Evolutionary conservation across 37 sponge, comb jelly and placozoan genomes (phyloP).

Genomic region (Beroe ovata): DNA sequence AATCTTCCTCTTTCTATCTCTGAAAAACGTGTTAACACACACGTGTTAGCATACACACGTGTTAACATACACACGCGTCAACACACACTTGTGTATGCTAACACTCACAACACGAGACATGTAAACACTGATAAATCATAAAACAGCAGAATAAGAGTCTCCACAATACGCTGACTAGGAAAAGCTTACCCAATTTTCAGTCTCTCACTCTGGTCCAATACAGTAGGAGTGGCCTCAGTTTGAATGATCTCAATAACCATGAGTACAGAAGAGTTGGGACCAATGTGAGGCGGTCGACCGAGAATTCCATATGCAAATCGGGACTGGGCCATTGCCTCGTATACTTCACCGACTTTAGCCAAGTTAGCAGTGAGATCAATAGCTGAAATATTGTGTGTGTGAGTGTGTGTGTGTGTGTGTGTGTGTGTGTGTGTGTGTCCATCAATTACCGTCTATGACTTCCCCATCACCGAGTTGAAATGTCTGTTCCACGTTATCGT

Average conservation of each 20-base stretch:
- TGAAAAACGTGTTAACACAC: background rate
- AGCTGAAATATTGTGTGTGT: background rate
- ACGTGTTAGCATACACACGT: background rate
- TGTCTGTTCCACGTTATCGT: constrained; percentile 18
- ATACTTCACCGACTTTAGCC: constrained; percentile 63
- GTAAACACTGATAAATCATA: too few relatives aligned
- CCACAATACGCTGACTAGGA: too few relatives aligned
- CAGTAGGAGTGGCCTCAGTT: constrained; percentile 35
- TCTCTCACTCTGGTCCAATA: background rate
- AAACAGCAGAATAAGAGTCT: too few relatives aligned
- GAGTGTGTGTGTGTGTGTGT: too few relatives aligned
- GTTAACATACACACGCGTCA: too few relatives aligned
- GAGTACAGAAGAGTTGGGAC: constrained; percentile 44
- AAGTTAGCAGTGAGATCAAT: constrained; percentile 36
- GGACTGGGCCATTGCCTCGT: constrained; percentile 16
- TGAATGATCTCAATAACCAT: constrained; percentile 18
- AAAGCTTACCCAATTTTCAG: too few relatives aligned
- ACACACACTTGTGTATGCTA: background rate
- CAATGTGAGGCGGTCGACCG: constrained; percentile 57
- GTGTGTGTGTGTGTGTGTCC: too few relatives aligned
- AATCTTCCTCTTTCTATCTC: constrained; percentile 55
- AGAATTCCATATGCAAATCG: constrained; percentile 42
- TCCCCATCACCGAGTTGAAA: constrained; percentile 54
- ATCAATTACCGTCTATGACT: constrained; percentile 36
- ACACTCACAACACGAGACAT: background rate